Percentiles rank a stretch among this genome's conserved stretches.
phyloP scores from a whole-genome alignment of 1,140 invertebrate species.

The Drosophila kurseongensis region DNA sequence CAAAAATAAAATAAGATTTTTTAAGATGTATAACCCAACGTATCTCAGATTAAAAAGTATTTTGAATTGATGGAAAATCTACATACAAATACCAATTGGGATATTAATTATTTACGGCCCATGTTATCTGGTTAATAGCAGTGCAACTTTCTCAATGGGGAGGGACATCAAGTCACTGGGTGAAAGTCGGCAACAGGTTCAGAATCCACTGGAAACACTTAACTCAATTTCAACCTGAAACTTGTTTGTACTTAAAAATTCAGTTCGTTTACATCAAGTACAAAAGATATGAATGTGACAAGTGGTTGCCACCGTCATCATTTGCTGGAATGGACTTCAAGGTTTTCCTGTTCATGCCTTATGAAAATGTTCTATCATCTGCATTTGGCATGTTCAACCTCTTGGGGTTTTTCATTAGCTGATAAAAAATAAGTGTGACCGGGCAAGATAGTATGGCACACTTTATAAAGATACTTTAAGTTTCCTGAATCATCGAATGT shows the following conservation, averaged over 20 bases:
- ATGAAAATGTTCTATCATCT: slow-evolving; percentile 40
- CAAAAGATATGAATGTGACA: slow-evolving; percentile 40
- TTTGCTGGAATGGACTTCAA: neutral
- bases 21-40: too few species aligned
- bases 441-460: slow-evolving; percentile 8
- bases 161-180: slow-evolving; percentile 11
- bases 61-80: neutral
- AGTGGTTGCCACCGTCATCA: slow-evolving; percentile 16
- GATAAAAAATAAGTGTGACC: slow-evolving; percentile 23
- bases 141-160: slow-evolving; percentile 28
- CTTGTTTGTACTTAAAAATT: slow-evolving; percentile 22
- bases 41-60: neutral
- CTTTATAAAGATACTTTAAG: slow-evolving; percentile 14
- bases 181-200: slow-evolving; percentile 39
- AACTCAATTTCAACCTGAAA: slow-evolving; percentile 8
- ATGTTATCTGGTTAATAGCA: slow-evolving; percentile 9
- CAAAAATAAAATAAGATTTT: too few species aligned
- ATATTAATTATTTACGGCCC: neutral
- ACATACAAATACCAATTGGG: neutral
- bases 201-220: slow-evolving; percentile 37
- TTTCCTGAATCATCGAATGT: slow-evolving; percentile 5
- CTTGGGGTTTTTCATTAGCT: slow-evolving; percentile 8
- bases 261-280: slow-evolving; percentile 26
- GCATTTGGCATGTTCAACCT: slow-evolving; percentile 9
- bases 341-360: slow-evolving; percentile 21